A percentile compares a stretch with the other conserved stretches of the same genome.
Evolutionary conservation across 35 echinoderm and acorn worm genomes (phyloP).

Genomic region (Lytechinus pictus): DNA sequence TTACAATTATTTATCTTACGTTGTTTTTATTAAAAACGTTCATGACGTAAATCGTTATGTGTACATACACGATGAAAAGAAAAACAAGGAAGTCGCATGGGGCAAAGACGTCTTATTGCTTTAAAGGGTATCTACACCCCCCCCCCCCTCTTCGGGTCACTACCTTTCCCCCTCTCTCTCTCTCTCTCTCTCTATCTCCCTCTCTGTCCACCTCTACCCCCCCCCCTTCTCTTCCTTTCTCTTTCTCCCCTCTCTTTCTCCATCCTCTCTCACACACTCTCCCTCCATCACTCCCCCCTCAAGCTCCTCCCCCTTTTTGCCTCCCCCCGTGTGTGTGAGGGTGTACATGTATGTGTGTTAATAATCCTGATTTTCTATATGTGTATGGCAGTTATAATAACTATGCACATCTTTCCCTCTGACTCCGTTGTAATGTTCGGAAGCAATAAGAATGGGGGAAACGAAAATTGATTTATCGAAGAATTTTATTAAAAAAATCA

Average conservation of each 20-base stretch:
- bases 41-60: not conserved
- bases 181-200: too few species aligned
- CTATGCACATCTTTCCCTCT: too few species aligned
- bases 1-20: not conserved
- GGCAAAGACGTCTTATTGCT: not conserved
- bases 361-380: too few species aligned
- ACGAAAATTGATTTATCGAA: too few species aligned
- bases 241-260: not conserved
- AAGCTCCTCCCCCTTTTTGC: not conserved
- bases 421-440: too few species aligned
- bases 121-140: not conserved
- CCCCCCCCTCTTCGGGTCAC: not conserved
- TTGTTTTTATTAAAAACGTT: not conserved
- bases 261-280: not conserved
- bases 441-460: too few species aligned
- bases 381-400: too few species aligned
- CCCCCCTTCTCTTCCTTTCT: not conserved
- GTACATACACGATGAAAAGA: not conserved
- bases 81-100: not conserved
- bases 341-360: too few species aligned
- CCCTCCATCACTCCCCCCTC: not conserved
- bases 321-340: not conserved
- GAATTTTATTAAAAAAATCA: too few species aligned
- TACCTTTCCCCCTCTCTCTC: too few species aligned
- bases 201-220: too few species aligned